Percentiles rank a stretch among this genome's conserved stretches.
Evolutionary conservation across 2,113 vertebrate species (phyloP).

Genomic region (Hylia prasina): DNA sequence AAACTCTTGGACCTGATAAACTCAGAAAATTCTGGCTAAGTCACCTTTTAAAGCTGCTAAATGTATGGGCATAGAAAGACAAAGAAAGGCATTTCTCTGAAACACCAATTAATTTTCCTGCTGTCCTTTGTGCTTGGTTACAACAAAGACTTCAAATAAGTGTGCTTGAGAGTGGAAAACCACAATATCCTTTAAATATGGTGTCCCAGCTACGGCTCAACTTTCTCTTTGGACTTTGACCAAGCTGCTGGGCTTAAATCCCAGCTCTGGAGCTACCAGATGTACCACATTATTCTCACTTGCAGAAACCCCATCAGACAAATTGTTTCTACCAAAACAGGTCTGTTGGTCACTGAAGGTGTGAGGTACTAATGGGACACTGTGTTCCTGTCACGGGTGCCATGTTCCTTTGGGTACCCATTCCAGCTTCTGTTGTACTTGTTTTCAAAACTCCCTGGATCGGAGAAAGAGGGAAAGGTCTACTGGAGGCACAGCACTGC

Average conservation of each 20-base stretch:
- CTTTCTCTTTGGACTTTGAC: conserved; percentile 20
- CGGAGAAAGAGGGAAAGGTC: background rate
- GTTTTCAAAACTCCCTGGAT: background rate
- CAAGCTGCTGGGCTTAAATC: conserved; percentile 37
- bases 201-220: background rate
- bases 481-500: background rate
- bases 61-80: background rate
- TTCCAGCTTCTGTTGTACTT: background rate
- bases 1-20: background rate
- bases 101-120: background rate
- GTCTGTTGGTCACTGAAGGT: background rate
- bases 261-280: conserved; percentile 16
- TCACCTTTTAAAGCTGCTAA: background rate
- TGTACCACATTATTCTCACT: conserved; percentile 16
- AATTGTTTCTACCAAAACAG: background rate
- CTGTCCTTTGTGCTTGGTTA: background rate
- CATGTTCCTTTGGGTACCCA: background rate
- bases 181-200: background rate
- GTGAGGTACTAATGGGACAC: background rate
- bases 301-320: background rate
- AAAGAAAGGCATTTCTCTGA: background rate
- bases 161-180: background rate
- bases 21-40: background rate
- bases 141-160: background rate
- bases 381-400: background rate